Evolutionary conservation across 2,797 vertebrate genomes (phyloP).

Genomic region (Halcyon badia): DNA sequence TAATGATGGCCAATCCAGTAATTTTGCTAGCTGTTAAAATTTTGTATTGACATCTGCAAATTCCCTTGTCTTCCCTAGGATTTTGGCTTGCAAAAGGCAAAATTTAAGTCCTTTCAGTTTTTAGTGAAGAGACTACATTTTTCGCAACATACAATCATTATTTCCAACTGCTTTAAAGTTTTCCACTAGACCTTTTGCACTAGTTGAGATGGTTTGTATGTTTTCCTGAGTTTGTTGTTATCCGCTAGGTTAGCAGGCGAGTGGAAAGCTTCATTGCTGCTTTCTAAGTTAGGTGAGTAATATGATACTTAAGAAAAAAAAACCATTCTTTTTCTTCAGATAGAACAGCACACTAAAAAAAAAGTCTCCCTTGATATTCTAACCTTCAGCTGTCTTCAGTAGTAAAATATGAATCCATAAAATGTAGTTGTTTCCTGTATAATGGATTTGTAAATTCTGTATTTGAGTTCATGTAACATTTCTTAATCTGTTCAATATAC

Average conservation of each 20-base stretch:
- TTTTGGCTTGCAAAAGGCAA: background rate
- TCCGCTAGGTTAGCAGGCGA: background rate
- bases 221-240: background rate
- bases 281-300: background rate
- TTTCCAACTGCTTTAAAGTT: background rate
- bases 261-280: background rate
- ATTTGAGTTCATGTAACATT: background rate
- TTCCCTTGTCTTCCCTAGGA: background rate
- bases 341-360: background rate
- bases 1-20: background rate
- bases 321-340: rapidly evolving
- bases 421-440: background rate
- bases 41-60: background rate
- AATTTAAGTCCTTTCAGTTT: background rate
- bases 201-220: background rate
- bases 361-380: background rate
- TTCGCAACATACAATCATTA: background rate
- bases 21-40: background rate
- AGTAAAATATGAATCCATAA: background rate
- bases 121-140: background rate
- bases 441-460: background rate
- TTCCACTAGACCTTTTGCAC: background rate
- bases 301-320: background rate
- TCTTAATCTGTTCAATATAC: background rate
- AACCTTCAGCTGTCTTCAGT: background rate